A percentile compares a stretch with the other conserved stretches of the same genome.
phyloP scores from a whole-genome alignment of 1,140 invertebrate species.

The Diploscapter pachys region DNA sequence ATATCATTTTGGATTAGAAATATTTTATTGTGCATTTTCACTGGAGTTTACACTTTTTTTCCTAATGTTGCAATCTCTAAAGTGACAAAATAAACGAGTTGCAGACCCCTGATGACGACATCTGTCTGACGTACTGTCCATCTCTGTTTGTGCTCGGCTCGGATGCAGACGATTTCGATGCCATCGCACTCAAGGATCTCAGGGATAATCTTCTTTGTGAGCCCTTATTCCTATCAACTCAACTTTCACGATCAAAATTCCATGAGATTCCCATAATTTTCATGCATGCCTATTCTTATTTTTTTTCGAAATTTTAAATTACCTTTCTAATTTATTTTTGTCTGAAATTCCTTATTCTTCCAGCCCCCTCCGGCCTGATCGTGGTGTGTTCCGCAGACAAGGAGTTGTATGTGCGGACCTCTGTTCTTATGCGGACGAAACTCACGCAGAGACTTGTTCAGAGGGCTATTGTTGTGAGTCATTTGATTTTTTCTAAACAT shows the following conservation, averaged over 20 bases:
- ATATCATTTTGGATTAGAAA: too few relatives aligned
- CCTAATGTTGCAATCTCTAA: neutral
- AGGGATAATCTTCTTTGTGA: neutral
- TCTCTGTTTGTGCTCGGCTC: slow-evolving; percentile 30
- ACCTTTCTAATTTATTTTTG: neutral
- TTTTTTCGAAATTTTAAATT: neutral
- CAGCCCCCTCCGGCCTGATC: slow-evolving; percentile 3
- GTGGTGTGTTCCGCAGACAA: slow-evolving; percentile 2
- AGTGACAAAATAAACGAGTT: neutral
- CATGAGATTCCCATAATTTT: neutral
- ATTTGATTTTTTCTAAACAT: neutral
- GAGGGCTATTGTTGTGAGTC: slow-evolving; percentile 11
- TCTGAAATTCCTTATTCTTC: neutral
- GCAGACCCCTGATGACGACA: slow-evolving; percentile 33
- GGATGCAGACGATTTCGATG: slow-evolving; percentile 10
- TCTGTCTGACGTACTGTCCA: slow-evolving; percentile 33
- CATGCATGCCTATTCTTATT: neutral
- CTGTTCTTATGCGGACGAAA: neutral
- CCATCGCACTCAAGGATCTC: slow-evolving; percentile 9
- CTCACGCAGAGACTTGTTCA: slow-evolving; percentile 9
- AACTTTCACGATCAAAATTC: neutral
- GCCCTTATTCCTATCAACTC: neutral
- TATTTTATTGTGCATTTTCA: too few relatives aligned
- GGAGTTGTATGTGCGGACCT: neutral
- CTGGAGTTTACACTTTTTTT: too few relatives aligned